Conservation (phyloP, 2,888 invertebrate genomes). For the Synergus laeviventris region DNA sequence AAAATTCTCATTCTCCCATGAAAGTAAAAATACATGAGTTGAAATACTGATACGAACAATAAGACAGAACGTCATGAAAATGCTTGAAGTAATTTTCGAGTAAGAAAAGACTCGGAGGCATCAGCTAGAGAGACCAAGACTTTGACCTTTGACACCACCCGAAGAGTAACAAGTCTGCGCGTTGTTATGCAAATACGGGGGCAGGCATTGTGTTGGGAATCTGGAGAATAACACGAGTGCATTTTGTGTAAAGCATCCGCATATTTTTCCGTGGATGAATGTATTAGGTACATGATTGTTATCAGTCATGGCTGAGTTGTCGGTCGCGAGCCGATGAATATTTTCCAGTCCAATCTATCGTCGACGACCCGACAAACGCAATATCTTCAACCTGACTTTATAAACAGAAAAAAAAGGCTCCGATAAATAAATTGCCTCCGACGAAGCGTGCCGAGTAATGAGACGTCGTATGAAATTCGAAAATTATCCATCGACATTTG, state of each 20-base stretch:
- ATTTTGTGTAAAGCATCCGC: conserved; percentile 33
- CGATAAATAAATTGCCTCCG: conserved; percentile 34
- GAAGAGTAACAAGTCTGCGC: conserved; percentile 57
- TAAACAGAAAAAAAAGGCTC: background rate
- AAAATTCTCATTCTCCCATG: background rate
- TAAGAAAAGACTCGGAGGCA: conserved; percentile 28
- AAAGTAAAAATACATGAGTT: background rate
- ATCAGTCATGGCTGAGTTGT: conserved; percentile 25
- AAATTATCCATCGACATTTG: conserved; percentile 35
- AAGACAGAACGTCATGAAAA: conserved; percentile 37
- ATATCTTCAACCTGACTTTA: background rate
- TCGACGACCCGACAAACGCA: background rate
- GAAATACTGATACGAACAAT: background rate
- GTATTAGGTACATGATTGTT: conserved; percentile 34
- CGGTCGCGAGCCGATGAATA: conserved; percentile 15
- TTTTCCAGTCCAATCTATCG: conserved; percentile 1
- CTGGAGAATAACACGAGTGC: conserved; percentile 47
- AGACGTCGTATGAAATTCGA: conserved; percentile 32
- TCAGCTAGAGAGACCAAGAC: conserved; percentile 42
- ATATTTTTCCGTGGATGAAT: conserved; percentile 4
- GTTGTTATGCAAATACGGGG: conserved; percentile 64
- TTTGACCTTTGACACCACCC: conserved; percentile 63
- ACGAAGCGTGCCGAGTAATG: conserved; percentile 35
- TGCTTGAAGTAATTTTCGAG: conserved; percentile 27
- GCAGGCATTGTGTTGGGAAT: conserved; percentile 57